Base-by-base conservation (phyloP, 2,888 invertebrate species). In the Hoplodrina ambigua region DNA sequence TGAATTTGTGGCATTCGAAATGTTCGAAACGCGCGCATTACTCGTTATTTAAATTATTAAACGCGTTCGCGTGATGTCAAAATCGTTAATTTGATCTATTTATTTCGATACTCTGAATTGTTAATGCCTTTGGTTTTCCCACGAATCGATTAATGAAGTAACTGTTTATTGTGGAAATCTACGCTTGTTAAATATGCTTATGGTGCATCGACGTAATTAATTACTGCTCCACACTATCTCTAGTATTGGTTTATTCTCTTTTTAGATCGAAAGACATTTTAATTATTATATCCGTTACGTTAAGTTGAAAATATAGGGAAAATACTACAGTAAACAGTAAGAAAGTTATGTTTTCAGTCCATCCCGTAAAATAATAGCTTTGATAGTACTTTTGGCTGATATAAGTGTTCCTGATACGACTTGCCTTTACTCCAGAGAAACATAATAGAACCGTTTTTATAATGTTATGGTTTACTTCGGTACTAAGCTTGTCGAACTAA, bases 1-100 rank as follows among this genome's bases (percentile, higher is more conserved):
- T 90, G 88, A 88, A 88, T 89, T 87, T 87, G 82, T 89, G 92
- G 93, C 89, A 94, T 94, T 87, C 85, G 78, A 91, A 90, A 85
- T 89, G 88, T 94, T 87, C 84, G 75, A 90, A 90, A 85, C 88
- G 88, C 89, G 91, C 88, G 86, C 87, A 83, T 87, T 89, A 88
- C 87, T 81, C 62, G 65, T 72, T 83, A 81, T 85, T 85, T 80
- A 75, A 83, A 78, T 85, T 84, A 82, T 80, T 61, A 58, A 73
- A 77, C 69, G 73, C 58, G 76, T 84, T 86, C 69, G 80, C 77
- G 72, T 78, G 75, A 81, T 84, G 82, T 86, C 81, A 80, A 77
- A 78, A 74, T 78, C 50, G 61, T 85, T 85, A 86, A 86, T 82
- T 84, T 85, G 87, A 84, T 84, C 86, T 87, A 88, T 88, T 87